Evolutionary conservation across 2,888 invertebrate genomes (phyloP), one percentile per base, ranked within the genome.

Genomic region (Ptilodon capucinus): DNA sequence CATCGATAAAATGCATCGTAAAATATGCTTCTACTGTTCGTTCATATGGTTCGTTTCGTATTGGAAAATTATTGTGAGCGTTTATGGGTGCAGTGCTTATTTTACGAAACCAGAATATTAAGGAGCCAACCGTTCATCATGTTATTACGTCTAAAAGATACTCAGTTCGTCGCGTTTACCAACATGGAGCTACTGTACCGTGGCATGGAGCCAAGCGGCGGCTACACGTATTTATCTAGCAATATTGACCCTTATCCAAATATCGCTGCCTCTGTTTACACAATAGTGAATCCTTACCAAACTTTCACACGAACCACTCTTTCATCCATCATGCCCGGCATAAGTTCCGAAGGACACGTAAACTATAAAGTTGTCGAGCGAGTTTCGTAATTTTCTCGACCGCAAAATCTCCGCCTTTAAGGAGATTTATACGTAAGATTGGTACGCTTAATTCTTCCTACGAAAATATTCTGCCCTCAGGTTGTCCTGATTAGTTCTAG

Each of bases 291-390:
- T 23, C 23, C 23, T 6, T 23, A 23, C 23, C 6, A 4, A 28
- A n/a, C 11, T 28, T 28, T n/a, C 4, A 28, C 28, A n/a, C 28
- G 11, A n/a, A 4, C 28, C 28, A 28, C 11, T 28, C 28, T 11
- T 44, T 40, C 48, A 14, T 44, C 28, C 16, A 17, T 44, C 21
- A 32, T 49, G 38, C 13, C n/a, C 35, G 38, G 19, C 38, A 44
- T 49, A 53, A 48, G 34, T 44, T 46, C 35, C 34, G 46, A 44
- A 17, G 44, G 57, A 45, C 44, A 44, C 19, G 39, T 44, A 51
- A 56, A 39, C 57, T 57, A 38, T 39, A 49, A 57, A 54, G 28
- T 53, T 44, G 6, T 17, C 8, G 13, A 39, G n/a, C 8, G 28
- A 35, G 43, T 49, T 56, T 42, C 49, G 34, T 5, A 42, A 34